phyloP scores from a whole-genome alignment of 64 coral and sea anemone species.

The Orbicella faveolata region DNA sequence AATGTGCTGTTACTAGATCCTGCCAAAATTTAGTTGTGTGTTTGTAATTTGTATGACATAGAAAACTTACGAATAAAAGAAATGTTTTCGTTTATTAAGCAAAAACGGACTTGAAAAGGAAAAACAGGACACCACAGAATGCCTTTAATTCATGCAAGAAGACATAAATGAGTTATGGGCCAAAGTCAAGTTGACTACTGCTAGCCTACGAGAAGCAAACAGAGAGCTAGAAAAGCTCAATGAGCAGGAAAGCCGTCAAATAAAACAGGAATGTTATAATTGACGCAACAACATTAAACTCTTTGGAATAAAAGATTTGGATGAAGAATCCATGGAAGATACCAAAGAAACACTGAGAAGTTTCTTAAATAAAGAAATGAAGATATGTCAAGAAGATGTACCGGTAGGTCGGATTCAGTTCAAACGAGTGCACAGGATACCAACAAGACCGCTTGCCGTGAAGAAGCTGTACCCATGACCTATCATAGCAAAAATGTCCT shows the following conservation, averaged over 20 bases:
- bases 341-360: neutral
- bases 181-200: too few species aligned
- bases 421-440: neutral
- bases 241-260: neutral
- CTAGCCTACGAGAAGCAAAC: too few species aligned
- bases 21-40: too few species aligned
- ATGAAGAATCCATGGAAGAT: neutral
- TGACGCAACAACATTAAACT: neutral
- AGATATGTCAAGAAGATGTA: neutral
- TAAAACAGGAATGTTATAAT: neutral
- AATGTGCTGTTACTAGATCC: too few species aligned
- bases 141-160: too few species aligned
- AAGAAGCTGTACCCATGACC: neutral
- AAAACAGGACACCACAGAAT: too few species aligned
- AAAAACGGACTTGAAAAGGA: too few species aligned
- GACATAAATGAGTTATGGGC: too few species aligned
- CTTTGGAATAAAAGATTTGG: neutral
- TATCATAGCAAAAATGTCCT: neutral
- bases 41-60: too few species aligned
- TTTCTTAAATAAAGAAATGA: neutral
- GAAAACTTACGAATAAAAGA: too few species aligned
- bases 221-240: too few species aligned
- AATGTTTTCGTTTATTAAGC: too few species aligned
- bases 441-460: neutral
- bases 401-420: neutral